A percentile compares a stretch with the other conserved stretches of the same genome.
Conservation (phyloP, 2,113 vertebrate genomes). For the Equus przewalskii region DNA sequence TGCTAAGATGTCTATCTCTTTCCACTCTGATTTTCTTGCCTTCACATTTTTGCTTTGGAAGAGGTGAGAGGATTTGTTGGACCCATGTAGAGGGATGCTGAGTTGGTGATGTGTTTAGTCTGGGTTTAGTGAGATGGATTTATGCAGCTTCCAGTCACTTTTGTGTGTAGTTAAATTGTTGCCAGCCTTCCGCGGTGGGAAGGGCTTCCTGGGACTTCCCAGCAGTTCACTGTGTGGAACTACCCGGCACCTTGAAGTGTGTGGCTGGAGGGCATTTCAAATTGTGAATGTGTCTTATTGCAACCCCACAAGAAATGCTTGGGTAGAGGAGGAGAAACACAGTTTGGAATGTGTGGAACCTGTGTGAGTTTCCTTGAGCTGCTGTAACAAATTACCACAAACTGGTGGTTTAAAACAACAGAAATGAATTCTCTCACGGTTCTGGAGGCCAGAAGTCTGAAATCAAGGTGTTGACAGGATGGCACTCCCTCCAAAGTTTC, state of each 20-base stretch:
- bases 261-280: background rate
- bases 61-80: background rate
- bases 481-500: background rate
- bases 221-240: background rate
- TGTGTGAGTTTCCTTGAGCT: background rate
- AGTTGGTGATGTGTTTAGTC: background rate
- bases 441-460: constrained; percentile 13
- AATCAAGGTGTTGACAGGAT: background rate
- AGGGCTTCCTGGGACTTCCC: background rate
- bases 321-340: background rate
- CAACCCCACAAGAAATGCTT: background rate
- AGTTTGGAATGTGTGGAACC: background rate
- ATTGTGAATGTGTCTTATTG: background rate
- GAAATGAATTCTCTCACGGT: background rate
- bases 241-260: background rate
- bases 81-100: background rate
- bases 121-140: background rate
- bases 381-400: background rate
- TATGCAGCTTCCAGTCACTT: background rate
- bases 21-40: background rate
- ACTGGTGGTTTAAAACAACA: background rate
- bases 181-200: background rate
- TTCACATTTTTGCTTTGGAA: background rate
- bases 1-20: background rate
- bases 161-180: background rate